Conservation (phyloP, 1,140 invertebrate species). For the Pseudobourletiella spinata region DNA sequence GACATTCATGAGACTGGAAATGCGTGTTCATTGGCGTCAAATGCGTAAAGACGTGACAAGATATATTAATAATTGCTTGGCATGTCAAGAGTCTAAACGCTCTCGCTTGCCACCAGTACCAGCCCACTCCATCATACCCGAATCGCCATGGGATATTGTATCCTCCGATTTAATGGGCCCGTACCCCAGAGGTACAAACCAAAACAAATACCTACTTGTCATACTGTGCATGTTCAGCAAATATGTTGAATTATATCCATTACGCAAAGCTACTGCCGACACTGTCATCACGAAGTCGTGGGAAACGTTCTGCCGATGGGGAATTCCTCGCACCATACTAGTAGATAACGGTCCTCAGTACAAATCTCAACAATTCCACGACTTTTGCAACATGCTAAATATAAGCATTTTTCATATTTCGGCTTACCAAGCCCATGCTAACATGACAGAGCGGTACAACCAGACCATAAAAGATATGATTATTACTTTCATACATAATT, state of each 20-base stretch:
- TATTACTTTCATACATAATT: too few relatives aligned
- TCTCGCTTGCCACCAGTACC: constrained; percentile 28
- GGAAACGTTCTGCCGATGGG: not conserved
- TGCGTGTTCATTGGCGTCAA: constrained; percentile 1
- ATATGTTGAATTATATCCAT: constrained; percentile 5
- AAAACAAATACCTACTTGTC: constrained; percentile 41
- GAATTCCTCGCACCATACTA: not conserved
- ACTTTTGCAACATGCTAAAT: too few relatives aligned
- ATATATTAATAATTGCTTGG: not conserved
- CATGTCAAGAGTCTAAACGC: constrained; percentile 4
- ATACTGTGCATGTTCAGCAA: constrained; percentile 43
- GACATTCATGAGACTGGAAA: not conserved
- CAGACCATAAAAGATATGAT: too few relatives aligned
- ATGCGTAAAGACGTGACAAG: constrained; percentile 1
- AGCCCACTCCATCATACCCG: constrained; percentile 41
- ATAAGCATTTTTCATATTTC: too few relatives aligned
- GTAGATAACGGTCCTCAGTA: constrained; percentile 6
- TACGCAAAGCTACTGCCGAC: not conserved
- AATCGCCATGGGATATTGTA: not conserved
- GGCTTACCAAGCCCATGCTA: too few relatives aligned
- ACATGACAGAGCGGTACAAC: too few relatives aligned
- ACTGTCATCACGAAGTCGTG: not conserved
- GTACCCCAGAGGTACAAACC: constrained; percentile 37
- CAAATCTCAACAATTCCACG: not conserved
- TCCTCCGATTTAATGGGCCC: constrained; percentile 35